A percentile compares a stretch with the other conserved stretches of the same genome.
Evolutionary conservation across 2,888 invertebrate genomes (phyloP).

Genomic region (Drosophila longiperda): DNA sequence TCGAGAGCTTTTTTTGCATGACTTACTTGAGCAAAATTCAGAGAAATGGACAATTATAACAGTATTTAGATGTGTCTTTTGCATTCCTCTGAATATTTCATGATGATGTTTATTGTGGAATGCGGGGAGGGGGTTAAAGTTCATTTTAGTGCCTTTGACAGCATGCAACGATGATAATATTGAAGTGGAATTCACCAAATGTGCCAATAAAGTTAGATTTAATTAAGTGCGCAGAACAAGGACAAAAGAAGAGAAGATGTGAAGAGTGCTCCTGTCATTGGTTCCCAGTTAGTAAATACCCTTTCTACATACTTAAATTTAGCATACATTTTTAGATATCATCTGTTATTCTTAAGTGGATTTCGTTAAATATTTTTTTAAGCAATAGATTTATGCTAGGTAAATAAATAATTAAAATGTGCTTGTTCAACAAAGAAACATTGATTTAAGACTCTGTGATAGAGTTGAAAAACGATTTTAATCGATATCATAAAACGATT

Average conservation of each 20-base stretch:
- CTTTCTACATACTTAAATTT: background rate
- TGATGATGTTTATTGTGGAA: background rate
- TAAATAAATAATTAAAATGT: background rate
- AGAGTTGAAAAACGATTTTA: background rate
- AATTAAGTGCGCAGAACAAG: conserved; percentile 67
- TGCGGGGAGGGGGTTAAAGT: background rate
- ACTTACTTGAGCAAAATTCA: conserved; percentile 12
- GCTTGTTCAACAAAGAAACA: background rate
- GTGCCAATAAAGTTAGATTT: conserved; percentile 78
- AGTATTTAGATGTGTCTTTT: background rate
- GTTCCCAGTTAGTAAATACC: conserved; percentile 1
- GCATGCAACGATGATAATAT: conserved; percentile 40
- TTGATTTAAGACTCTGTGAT: background rate
- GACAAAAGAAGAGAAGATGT: conserved; percentile 4
- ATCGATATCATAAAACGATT: background rate
- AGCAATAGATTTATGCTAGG: background rate
- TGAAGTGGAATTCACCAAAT: conserved; percentile 45
- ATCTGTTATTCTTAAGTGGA: background rate
- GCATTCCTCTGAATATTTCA: background rate
- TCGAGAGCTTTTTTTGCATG: background rate
- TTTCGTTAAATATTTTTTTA: background rate
- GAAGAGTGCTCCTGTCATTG: background rate
- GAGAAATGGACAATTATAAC: conserved; percentile 9
- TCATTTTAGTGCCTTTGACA: conserved; percentile 7
- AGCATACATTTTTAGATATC: background rate